Evolutionary conservation across 2,113 vertebrate species (phyloP).

Genomic region (Chrysochloris asiatica): DNA sequence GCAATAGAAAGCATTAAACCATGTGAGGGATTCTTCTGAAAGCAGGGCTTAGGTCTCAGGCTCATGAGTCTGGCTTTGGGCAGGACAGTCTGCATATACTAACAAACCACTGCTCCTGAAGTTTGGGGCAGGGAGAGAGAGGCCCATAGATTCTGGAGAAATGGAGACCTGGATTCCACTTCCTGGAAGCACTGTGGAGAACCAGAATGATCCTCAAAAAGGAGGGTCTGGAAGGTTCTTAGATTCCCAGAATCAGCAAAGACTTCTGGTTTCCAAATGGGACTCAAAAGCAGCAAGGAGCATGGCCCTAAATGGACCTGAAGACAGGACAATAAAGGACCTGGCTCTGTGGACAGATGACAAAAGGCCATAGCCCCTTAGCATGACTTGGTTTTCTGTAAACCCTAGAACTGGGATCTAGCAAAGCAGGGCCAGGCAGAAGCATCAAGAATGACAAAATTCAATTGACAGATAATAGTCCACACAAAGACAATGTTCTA

Average conservation of each 20-base stretch:
- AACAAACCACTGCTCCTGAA: background rate
- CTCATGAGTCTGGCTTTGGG: background rate
- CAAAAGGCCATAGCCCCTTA: background rate
- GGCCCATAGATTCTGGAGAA: background rate
- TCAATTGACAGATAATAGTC: no score
- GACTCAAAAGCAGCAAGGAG: background rate
- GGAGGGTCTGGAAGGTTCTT: background rate
- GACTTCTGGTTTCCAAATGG: background rate
- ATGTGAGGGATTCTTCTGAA: background rate
- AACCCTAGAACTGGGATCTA: background rate
- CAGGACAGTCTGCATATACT: background rate
- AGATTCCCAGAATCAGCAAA: background rate
- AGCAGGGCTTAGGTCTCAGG: background rate
- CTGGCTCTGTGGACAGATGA: background rate
- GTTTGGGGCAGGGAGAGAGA: background rate
- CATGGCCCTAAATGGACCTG: background rate
- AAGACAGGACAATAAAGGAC: background rate
- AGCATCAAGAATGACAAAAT: background rate
- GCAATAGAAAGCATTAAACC: background rate
- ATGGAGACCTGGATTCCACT: background rate
- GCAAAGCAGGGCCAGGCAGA: background rate
- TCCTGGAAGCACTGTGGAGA: background rate
- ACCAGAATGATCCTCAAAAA: background rate
- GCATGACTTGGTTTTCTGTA: background rate
- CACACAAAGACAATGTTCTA: no score